Base-by-base conservation (phyloP, 2,888 invertebrate species). In the Ochlodes sylvanus region DNA sequence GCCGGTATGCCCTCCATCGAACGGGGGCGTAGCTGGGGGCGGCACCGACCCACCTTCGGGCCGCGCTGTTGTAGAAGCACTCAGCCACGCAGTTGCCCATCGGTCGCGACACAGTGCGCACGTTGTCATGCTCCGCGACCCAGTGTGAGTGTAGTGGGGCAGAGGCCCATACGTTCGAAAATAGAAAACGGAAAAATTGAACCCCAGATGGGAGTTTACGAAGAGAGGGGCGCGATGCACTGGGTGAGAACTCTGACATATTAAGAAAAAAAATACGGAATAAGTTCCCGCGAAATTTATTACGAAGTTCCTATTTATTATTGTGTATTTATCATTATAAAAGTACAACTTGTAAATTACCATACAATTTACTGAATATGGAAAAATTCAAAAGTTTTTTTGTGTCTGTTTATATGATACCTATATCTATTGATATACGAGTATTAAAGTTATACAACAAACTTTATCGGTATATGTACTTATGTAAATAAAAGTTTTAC, bases 151-250 rank as follows among this genome's bases (percentile, higher is more conserved):
- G 91, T 80, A 85, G 91, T 92, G 92, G 92, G 92, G 92, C 92
- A 83, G 75, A 83, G 83, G 91, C 92, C 92, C 90, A 86, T 83
- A 85, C 87, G 86, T 90, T 92, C 90, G 88, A 89, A 88, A 89
- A 90, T 89, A 88, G 83, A 87, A 88, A 89, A 90, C 92, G 88
- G 88, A 87, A 92, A 88, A 86, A 92, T 92, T 90, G 87, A 94
- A 87, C 94, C 94, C 95, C 97, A 96, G 96, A 97, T 97, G 97
- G 97, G 97, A 96, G 97, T 97, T 94, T 97, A 96, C 96, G 97
- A 97, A 95, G 97, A 97, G 94, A 94, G 95, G 94, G 95, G 96
- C 95, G 96, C 96, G 96, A 97, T 97, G 97, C 97, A 97, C 96
- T 97, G 97, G 97, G 97, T 97, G 94, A 95, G 96, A 66, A 12